Percentiles rank a stretch among this genome's conserved stretches.
Evolutionary conservation across 2,113 vertebrate species (phyloP).

Genomic region (Oncorhynchus mykiss): DNA sequence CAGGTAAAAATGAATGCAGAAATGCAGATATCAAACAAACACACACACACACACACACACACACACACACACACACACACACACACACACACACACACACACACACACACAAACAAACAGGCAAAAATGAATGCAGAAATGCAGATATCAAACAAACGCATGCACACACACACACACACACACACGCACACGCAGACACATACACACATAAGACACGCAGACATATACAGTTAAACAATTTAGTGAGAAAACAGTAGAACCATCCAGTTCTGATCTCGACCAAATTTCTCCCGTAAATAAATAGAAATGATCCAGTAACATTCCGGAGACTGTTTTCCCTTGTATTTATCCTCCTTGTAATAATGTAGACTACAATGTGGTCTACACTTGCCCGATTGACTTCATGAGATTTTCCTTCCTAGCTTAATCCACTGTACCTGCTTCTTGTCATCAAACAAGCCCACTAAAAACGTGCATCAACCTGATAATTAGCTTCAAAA

Average conservation of each 20-base stretch:
- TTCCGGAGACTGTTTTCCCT: background rate
- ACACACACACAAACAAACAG: conserved; percentile 1
- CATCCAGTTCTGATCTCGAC: background rate
- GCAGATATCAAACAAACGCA: background rate
- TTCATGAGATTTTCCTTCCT: background rate
- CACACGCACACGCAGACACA: conserved; percentile 36
- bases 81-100: conserved; percentile 50
- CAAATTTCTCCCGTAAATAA: background rate
- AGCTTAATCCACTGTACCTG: background rate
- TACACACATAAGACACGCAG: background rate
- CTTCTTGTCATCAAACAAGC: conserved; percentile 1
- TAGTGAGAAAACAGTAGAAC: background rate
- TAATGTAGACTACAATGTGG: background rate
- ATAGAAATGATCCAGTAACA: background rate
- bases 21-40: background rate
- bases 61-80: background rate
- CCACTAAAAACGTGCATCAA: background rate
- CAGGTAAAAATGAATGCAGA: conserved; percentile 14
- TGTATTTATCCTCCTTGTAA: background rate
- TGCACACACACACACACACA: conserved; percentile 10
- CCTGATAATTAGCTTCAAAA: background rate
- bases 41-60: background rate
- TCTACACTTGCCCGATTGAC: background rate
- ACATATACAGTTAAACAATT: background rate
- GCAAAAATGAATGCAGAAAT: conserved; percentile 15